Percentiles rank a stretch among this genome's conserved stretches.
These are phyloP conservation scores for Papilio polytes DNA, from an alignment of 1,140 invertebrate genomes.

Conservation along the genomic window DNA sequence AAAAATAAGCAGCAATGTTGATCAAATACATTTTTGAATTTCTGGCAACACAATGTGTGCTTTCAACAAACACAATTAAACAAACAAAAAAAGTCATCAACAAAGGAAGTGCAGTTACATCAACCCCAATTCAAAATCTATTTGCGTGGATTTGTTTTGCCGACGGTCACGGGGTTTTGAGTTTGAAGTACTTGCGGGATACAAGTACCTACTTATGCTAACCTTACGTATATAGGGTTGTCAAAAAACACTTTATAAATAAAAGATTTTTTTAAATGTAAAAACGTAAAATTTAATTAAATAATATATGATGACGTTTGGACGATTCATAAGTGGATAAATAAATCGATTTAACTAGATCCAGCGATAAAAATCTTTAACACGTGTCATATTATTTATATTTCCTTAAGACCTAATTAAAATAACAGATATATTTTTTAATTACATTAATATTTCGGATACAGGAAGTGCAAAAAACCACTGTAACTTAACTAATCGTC, in stretches of 20 bases:
- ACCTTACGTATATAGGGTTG: not conserved
- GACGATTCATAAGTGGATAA: no score
- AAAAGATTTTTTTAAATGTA: no score
- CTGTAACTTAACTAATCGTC: no score
- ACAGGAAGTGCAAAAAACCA: no score
- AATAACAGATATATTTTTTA: no score
- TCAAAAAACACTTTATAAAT: not conserved
- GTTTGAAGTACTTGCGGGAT: not conserved
- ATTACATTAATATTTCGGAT: no score
- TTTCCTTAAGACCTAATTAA: no score
- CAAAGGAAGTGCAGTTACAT: constrained; percentile 20
- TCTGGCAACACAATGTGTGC: not conserved
- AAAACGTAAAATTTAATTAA: no score
- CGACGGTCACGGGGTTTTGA: not conserved
- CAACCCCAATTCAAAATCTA: constrained; percentile 8
- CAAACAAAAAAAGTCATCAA: not conserved
- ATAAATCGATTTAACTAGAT: no score
- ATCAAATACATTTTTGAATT: not conserved
- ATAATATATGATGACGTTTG: no score
- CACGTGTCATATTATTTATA: no score
- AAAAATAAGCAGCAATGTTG: not conserved
- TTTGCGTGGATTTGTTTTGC: constrained; percentile 12
- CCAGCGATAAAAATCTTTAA: no score
- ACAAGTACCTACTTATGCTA: not conserved
- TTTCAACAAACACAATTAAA: not conserved